These are phyloP conservation scores for Pterophyllum scalare DNA, from an alignment of 2,113 vertebrate species.

Conservation along the genomic window DNA sequence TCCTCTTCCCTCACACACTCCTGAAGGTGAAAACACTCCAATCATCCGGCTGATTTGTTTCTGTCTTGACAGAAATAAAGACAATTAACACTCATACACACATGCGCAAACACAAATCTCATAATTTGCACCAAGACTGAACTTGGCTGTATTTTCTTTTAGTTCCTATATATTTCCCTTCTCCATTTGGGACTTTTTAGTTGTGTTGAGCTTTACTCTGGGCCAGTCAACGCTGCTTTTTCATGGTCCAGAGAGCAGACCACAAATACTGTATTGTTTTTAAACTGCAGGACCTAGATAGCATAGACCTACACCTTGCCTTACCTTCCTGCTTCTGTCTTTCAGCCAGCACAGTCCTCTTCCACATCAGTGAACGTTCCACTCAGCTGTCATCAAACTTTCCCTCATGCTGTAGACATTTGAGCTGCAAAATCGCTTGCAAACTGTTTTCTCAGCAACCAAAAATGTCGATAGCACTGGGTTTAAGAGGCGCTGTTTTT, in stretches of 20 bases:
- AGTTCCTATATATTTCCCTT: not conserved
- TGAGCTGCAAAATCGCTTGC: conserved; percentile 48
- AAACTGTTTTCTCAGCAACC: conserved; percentile 56
- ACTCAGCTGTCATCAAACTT: conserved; percentile 44
- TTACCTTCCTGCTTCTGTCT: conserved; percentile 65
- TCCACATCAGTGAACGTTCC: conserved; percentile 19
- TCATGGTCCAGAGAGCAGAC: conserved; percentile 51
- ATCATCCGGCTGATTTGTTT: conserved; percentile 17
- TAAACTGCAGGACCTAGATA: conserved; percentile 59
- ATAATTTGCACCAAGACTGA: conserved; percentile 67
- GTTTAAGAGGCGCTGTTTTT: conserved; percentile 61
- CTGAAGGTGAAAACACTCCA: conserved; percentile 59
- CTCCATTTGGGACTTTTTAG: conserved; percentile 25
- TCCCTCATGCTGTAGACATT: conserved; percentile 57
- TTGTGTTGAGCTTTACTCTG: conserved; percentile 55
- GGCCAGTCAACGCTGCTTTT: conserved; percentile 61
- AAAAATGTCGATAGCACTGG: conserved; percentile 67
- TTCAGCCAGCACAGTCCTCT: conserved; percentile 10
- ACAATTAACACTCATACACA: conserved; percentile 37
- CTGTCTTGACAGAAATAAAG: conserved; percentile 30
- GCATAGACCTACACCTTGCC: conserved; percentile 73
- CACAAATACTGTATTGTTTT: conserved; percentile 65
- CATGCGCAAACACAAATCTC: conserved; percentile 43
- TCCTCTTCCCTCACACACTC: conserved; percentile 37
- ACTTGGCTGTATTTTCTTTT: conserved; percentile 50